Conservation (phyloP, 2,888 invertebrate genomes). For the Eupeodes latifasciatus region DNA sequence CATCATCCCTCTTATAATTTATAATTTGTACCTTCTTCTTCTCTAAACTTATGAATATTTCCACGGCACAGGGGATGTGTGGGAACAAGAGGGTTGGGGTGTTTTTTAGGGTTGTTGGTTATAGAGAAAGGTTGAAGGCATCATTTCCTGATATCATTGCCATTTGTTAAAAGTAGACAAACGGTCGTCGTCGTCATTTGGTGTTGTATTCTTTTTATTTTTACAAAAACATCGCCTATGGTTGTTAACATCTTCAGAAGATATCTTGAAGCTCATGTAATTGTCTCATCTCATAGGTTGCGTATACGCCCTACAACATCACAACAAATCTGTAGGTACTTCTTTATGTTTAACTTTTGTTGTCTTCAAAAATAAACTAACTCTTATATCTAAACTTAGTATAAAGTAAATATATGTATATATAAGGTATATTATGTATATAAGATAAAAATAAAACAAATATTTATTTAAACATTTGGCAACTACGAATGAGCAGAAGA, state of each 20-base stretch:
- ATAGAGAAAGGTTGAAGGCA: conserved; percentile 53
- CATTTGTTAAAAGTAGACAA: conserved; percentile 50
- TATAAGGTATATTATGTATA: neutral
- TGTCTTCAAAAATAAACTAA: conserved; percentile 24
- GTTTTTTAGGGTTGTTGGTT: neutral
- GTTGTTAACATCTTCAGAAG: conserved; percentile 46
- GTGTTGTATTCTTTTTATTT: conserved; percentile 4
- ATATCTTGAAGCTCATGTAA: conserved; percentile 34
- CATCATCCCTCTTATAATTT: conserved; percentile 31
- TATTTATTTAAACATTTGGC: conserved; percentile 51
- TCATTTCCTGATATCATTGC: conserved; percentile 69
- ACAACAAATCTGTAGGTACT: neutral
- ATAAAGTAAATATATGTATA: neutral
- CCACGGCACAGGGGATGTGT: neutral
- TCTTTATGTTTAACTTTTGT: neutral
- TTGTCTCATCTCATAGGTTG: conserved; percentile 35
- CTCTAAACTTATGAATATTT: neutral
- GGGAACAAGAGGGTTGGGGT: neutral
- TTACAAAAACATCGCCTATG: conserved; percentile 37
- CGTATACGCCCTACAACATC: conserved; percentile 31
- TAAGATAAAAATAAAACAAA: conserved; percentile 5
- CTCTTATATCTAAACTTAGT: conserved; percentile 55
- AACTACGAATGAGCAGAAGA: conserved; percentile 49
- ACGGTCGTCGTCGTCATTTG: conserved; percentile 30
- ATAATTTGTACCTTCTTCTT: neutral